Conservation (phyloP, 2,888 invertebrate species). For the Hypselothyrea guttata region DNA sequence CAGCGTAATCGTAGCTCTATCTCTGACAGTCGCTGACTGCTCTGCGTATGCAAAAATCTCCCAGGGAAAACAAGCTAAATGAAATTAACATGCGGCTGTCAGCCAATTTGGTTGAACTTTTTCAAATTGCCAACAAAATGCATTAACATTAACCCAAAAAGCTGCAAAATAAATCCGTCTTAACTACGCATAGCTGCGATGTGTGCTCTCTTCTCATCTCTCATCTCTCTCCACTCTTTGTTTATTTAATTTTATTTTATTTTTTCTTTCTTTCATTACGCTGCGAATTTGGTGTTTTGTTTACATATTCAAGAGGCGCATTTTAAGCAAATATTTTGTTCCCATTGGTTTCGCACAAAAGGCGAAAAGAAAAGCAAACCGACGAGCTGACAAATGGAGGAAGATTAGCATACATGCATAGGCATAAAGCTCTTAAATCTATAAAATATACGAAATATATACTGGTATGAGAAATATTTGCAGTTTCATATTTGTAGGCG, state of each 20-base stretch:
- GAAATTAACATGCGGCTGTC: slow-evolving; percentile 70
- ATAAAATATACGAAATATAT: too few species aligned
- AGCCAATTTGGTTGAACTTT: slow-evolving; percentile 68
- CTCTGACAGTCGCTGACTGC: too few species aligned
- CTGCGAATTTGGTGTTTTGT: slow-evolving; percentile 40
- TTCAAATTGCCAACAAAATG: slow-evolving; percentile 68
- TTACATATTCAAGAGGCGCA: slow-evolving; percentile 60
- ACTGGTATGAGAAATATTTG: too few species aligned
- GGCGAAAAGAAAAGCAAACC: slow-evolving; percentile 27
- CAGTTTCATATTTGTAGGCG: too few species aligned
- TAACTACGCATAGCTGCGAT: slow-evolving; percentile 21
- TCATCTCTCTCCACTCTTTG: neutral
- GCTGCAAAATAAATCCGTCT: slow-evolving; percentile 14
- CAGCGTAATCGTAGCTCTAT: slow-evolving; percentile 10
- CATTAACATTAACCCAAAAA: slow-evolving; percentile 74
- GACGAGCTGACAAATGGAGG: slow-evolving; percentile 43
- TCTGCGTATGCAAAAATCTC: slow-evolving; percentile 43
- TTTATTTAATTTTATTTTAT: neutral
- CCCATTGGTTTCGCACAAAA: slow-evolving; percentile 53
- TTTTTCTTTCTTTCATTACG: slow-evolving; percentile 7
- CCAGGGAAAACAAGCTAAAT: slow-evolving; percentile 69
- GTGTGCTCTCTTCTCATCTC: neutral
- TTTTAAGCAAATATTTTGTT: slow-evolving; percentile 55
- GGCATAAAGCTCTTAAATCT: neutral
- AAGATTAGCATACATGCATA: slow-evolving; percentile 24